Percentiles rank a stretch among this genome's conserved stretches.
Evolutionary conservation across 2,113 vertebrate genomes (phyloP).

Genomic region (Empidonax alnorum): DNA sequence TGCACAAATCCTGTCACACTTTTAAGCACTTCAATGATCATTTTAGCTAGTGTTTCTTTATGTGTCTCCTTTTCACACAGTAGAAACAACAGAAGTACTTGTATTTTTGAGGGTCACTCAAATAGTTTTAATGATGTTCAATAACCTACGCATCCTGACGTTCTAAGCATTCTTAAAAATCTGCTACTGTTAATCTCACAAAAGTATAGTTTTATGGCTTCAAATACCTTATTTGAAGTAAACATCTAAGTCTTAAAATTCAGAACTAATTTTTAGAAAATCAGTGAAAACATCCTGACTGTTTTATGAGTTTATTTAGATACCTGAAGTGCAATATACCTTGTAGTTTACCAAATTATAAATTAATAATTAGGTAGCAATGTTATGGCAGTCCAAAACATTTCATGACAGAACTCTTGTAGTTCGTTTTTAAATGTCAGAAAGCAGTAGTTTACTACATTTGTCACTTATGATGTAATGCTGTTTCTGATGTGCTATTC

Average conservation of each 20-base stretch:
- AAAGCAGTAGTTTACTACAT: background rate
- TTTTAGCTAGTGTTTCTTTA: background rate
- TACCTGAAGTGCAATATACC: background rate
- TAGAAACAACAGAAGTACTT: background rate
- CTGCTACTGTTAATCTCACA: background rate
- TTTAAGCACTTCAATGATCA: background rate
- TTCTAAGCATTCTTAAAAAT: background rate
- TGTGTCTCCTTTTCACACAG: background rate
- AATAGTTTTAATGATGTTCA: background rate
- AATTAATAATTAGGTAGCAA: background rate
- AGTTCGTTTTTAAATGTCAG: background rate
- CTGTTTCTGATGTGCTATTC: background rate
- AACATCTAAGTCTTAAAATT: background rate
- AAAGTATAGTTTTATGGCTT: background rate
- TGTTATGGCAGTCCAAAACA: background rate
- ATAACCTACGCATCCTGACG: background rate
- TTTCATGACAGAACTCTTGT: background rate
- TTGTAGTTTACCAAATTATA: background rate
- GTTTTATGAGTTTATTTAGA: background rate
- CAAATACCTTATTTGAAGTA: background rate
- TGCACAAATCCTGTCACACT: accelerated
- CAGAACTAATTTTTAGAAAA: background rate
- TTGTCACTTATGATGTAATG: background rate
- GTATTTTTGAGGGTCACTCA: background rate
- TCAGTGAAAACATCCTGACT: background rate